These are phyloP conservation scores for Valencia hispanica DNA, from an alignment of 2,797 vertebrate species.

Conservation along the genomic window DNA sequence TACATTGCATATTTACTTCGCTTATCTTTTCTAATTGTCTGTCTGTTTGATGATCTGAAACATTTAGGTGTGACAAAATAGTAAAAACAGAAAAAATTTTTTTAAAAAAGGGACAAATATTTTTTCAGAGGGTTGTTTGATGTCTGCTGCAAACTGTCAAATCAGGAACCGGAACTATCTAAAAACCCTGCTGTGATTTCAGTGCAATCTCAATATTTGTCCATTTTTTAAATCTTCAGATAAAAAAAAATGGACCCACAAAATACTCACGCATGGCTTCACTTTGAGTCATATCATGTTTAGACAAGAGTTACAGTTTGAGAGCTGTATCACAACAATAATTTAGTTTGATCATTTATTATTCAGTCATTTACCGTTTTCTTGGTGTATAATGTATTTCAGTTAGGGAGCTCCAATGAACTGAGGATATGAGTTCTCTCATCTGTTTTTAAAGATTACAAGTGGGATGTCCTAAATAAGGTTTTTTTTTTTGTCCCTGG, in stretches of 20 bases:
- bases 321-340: neutral
- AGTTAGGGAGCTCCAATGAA: slow-evolving; percentile 18
- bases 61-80: neutral
- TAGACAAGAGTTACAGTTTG: slow-evolving; percentile 21
- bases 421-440: too few relatives aligned
- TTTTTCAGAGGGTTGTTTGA: too few relatives aligned
- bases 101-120: too few relatives aligned
- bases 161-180: slow-evolving; percentile 51
- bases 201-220: slow-evolving; percentile 46
- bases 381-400: slow-evolving; percentile 21
- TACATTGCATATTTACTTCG: too few relatives aligned
- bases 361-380: slow-evolving; percentile 13
- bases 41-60: neutral
- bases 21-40: neutral
- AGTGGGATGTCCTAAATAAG: slow-evolving; percentile 5
- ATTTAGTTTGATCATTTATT: slow-evolving; percentile 24
- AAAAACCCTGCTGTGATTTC: slow-evolving; percentile 32
- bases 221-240: slow-evolving; percentile 18
- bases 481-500: slow-evolving; percentile 7
- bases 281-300: slow-evolving; percentile 30
- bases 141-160: slow-evolving; percentile 18
- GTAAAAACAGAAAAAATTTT: neutral
- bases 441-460: slow-evolving; percentile 25
- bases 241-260: slow-evolving; percentile 41
- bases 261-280: slow-evolving; percentile 38